phyloP scores from a whole-genome alignment of 2,113 vertebrate genomes.

The Procavia capensis region DNA sequence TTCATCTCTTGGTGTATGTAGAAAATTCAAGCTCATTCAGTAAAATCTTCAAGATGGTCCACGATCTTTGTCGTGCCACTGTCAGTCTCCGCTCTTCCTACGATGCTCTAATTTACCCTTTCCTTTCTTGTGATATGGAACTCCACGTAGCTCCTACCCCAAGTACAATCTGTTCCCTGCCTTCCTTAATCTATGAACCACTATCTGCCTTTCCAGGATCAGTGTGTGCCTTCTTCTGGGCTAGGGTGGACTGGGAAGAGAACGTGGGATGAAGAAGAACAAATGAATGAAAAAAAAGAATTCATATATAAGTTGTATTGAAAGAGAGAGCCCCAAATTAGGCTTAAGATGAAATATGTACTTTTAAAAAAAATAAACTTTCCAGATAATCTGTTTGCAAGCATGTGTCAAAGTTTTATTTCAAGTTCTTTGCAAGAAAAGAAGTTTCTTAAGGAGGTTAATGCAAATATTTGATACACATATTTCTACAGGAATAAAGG shows the following conservation, averaged over 20 bases:
- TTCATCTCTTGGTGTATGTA: background rate
- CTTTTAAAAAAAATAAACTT: background rate
- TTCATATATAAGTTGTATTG: background rate
- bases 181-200: background rate
- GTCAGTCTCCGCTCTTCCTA: background rate
- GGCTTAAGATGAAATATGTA: background rate
- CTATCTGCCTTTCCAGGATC: background rate
- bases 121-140: background rate
- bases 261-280: background rate
- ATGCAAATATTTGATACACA: background rate
- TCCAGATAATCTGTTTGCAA: background rate
- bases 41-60: background rate
- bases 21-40: background rate
- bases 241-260: background rate
- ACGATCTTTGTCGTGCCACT: background rate
- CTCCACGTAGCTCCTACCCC: too few species aligned
- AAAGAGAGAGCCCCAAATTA: background rate
- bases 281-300: background rate
- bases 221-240: background rate
- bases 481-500: background rate
- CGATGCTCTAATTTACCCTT: background rate
- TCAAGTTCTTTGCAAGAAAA: background rate
- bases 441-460: background rate
- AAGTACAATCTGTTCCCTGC: background rate
- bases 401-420: background rate